Percentiles rank a stretch among this genome's conserved stretches.
Conservation (phyloP, 2,113 vertebrate species). For the Bubalus kerabau region DNA sequence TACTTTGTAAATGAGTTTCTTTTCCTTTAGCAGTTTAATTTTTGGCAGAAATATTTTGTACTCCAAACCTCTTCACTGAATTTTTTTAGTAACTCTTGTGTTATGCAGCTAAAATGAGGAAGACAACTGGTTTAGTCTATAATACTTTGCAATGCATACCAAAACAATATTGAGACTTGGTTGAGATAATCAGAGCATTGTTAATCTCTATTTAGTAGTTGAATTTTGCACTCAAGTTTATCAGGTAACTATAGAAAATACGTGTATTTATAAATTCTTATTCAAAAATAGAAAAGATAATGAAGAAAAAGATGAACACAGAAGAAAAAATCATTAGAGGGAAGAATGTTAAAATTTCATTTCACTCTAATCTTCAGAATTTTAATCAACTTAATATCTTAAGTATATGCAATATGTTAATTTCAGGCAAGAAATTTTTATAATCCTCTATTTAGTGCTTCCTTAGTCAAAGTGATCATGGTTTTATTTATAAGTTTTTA, state of each 20-base stretch:
- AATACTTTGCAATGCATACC: background rate
- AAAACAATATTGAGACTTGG: background rate
- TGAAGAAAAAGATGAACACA: background rate
- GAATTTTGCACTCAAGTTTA: constrained; percentile 35
- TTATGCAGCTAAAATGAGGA: background rate
- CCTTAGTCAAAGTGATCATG: background rate
- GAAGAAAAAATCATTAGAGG: background rate
- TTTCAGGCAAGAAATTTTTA: constrained; percentile 17
- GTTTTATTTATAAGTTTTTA: constrained; percentile 1
- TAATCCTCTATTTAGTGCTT: background rate
- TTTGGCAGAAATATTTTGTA: constrained; percentile 36
- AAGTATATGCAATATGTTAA: background rate
- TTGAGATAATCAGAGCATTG: background rate
- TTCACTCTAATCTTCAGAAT: background rate
- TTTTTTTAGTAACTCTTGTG: constrained; percentile 20
- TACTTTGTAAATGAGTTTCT: background rate
- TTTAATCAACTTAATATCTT: background rate
- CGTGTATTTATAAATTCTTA: background rate
- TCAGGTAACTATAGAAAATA: background rate
- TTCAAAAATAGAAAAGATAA: constrained; percentile 9
- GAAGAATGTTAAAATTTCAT: background rate
- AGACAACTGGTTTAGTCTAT: background rate
- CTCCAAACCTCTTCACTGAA: background rate
- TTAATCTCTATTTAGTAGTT: background rate
- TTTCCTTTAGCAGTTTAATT: constrained; percentile 22